Conservation (phyloP, 1,140 invertebrate genomes). For the Nephila pilipes region DNA sequence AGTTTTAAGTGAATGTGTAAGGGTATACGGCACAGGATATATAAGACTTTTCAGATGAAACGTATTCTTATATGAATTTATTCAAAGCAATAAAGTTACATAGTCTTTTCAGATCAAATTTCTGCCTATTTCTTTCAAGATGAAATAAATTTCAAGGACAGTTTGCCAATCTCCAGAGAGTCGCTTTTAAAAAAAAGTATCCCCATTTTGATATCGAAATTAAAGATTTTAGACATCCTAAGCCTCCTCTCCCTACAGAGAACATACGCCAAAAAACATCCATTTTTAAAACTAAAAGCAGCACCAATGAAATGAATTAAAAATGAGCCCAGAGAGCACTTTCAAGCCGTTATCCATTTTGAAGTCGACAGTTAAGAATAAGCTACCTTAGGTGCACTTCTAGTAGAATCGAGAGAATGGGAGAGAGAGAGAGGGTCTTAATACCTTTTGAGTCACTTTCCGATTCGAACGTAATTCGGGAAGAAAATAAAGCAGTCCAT, state of each 20-base stretch:
- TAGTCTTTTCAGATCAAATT: too few relatives aligned
- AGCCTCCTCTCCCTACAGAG: neutral
- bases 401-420: neutral
- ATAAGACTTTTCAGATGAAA: too few relatives aligned
- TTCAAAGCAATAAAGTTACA: too few relatives aligned
- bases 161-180: neutral
- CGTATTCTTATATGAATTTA: too few relatives aligned
- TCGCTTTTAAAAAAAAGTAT: neutral
- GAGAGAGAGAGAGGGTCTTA: neutral
- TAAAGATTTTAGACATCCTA: neutral
- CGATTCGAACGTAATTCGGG: constrained; percentile 4
- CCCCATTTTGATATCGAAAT: neutral
- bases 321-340: constrained; percentile 8
- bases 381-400: neutral
- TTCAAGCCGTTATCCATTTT: constrained; percentile 24
- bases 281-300: neutral
- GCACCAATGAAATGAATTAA: constrained; percentile 10
- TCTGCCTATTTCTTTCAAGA: too few relatives aligned
- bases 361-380: neutral
- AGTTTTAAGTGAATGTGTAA: too few relatives aligned
- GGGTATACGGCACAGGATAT: too few relatives aligned
- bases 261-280: neutral
- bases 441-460: constrained; percentile 32
- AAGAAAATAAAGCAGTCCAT: constrained; percentile 49
- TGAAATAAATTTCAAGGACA: neutral